Evolutionary conservation across 2,888 invertebrate species (phyloP), one percentile per base, ranked within the genome.

Genomic region (Neria commutata): DNA sequence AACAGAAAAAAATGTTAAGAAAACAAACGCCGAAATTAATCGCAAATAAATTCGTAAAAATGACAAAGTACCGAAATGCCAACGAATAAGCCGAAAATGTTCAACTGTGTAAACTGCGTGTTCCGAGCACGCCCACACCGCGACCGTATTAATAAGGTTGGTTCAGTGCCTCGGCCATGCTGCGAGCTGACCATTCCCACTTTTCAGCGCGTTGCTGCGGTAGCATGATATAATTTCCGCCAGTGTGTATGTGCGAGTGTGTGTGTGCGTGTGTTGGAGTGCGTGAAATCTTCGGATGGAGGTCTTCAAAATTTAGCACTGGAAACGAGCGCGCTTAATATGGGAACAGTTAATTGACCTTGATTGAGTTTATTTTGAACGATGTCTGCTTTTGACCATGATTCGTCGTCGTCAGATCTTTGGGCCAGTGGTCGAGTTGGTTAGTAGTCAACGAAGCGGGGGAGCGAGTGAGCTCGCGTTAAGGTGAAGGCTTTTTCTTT

Each of bases 301-400:
- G n/a, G n/a, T n/a, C n/a, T n/a, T n/a, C n/a, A n/a, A n/a, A n/a
- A n/a, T n/a, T n/a, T n/a, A n/a, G n/a, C n/a, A n/a, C n/a, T n/a
- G 16, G 11, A 37, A 37, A 37, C 8, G 37, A 8, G 4, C n/a
- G 8, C 60, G 64, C 71, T 74, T 66, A 67, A 70, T 71, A 70
- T 75, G 74, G 71, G 65, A 71, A 77, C 75, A 74, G 77, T 76
- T 77, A 77, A 76, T 74, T 77, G 76, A 75, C 77, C 77, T 77
- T 77, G 77, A 77, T 76, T 74, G 69, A 65, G 71, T 68, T 68
- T 64, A 63, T 66, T 72, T 71, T 69, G 66, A 66, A 51, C 57
- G 53, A 48, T 49, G 17, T 34, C 54, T 47, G 11, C 51, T 56
- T 25, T 54, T 49, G 33, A 34, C 45, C 46, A 16, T 56, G 45